These are phyloP conservation scores for Formica aserva DNA, from an alignment of 2,888 invertebrate genomes.

Conservation along the genomic window DNA sequence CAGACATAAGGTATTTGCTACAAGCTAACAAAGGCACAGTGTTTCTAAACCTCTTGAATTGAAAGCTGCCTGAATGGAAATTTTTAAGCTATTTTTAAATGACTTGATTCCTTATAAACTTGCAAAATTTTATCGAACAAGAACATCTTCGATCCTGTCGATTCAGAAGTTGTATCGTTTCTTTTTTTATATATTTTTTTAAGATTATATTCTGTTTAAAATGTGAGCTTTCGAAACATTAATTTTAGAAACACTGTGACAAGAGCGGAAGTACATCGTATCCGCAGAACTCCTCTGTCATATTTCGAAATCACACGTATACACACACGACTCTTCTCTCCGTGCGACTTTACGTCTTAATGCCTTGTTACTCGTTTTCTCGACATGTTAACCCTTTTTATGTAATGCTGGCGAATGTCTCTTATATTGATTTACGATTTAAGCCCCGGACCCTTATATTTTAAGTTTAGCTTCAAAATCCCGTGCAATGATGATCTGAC, in stretches of 20 bases:
- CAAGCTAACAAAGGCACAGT: slow-evolving; percentile 29
- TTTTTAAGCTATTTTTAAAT: not conserved
- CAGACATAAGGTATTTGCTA: slow-evolving; percentile 51
- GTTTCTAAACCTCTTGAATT: not conserved
- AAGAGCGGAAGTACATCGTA: not conserved
- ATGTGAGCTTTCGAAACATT: not conserved
- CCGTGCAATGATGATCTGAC: slow-evolving; percentile 58
- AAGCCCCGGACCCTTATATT: slow-evolving; percentile 54
- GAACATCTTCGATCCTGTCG: not conserved
- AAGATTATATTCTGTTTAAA: not conserved
- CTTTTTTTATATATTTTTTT: not conserved
- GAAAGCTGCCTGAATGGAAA: not conserved
- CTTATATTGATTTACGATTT: slow-evolving; percentile 64
- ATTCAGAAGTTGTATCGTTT: not conserved
- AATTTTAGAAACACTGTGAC: not conserved
- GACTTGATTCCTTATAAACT: not conserved
- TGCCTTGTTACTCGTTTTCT: slow-evolving; percentile 35
- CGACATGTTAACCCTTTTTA: slow-evolving; percentile 28
- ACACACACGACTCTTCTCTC: not conserved
- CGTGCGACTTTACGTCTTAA: slow-evolving; percentile 31
- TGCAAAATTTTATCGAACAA: not conserved
- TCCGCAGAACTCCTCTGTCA: not conserved
- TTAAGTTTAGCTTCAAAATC: slow-evolving; percentile 63
- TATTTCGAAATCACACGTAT: not conserved
- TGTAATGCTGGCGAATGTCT: slow-evolving; percentile 70